These are phyloP conservation scores for Brienomyrus brachyistius DNA, from an alignment of 2,113 vertebrate species.

Conservation along the genomic window DNA sequence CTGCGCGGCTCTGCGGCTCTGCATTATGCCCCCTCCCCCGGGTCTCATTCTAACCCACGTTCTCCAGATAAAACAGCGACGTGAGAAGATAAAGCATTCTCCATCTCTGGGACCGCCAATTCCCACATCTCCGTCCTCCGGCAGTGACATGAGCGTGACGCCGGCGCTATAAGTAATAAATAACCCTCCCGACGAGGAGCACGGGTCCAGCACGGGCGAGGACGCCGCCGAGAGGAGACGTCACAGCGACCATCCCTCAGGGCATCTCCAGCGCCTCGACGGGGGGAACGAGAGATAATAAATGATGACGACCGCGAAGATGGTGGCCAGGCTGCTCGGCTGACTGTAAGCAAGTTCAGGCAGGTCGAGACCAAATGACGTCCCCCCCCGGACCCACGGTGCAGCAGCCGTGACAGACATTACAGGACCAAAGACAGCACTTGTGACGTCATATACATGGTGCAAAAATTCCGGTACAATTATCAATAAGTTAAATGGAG, in stretches of 20 bases:
- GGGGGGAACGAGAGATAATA: neutral
- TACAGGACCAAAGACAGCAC: neutral
- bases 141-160: conserved; percentile 47
- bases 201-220: conserved; percentile 32
- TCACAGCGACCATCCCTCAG: neutral
- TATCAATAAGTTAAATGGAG: neutral
- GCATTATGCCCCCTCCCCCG: conserved; percentile 49
- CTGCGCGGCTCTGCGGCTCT: conserved; percentile 29
- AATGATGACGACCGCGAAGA: neutral
- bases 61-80: conserved; percentile 57
- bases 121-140: conserved; percentile 45
- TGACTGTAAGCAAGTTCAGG: neutral
- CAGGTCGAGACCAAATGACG: neutral
- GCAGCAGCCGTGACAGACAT: neutral
- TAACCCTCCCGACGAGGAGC: neutral
- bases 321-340: neutral
- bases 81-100: conserved; percentile 31
- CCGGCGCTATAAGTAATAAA: conserved; percentile 46
- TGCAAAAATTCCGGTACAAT: neutral
- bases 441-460: neutral
- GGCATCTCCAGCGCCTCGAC: neutral
- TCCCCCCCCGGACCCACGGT: neutral
- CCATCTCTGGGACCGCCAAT: conserved; percentile 35
- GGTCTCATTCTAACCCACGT: conserved; percentile 43
- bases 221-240: conserved; percentile 28